A percentile compares a stretch with the other conserved stretches of the same genome.
These are phyloP conservation scores for Pteropus rufus DNA, from an alignment of 2,797 vertebrate genomes.

Conservation along the genomic window DNA sequence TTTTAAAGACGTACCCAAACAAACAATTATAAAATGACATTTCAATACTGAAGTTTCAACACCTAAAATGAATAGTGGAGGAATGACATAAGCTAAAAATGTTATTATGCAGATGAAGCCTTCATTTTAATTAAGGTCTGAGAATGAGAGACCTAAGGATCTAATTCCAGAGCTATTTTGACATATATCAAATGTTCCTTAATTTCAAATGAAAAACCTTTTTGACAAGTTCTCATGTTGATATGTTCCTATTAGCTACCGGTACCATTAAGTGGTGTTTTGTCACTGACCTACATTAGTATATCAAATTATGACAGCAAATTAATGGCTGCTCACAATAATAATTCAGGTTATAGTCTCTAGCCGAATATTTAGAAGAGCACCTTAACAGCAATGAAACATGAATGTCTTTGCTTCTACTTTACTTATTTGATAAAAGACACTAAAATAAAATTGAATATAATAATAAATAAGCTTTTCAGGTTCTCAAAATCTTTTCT, in stretches of 20 bases:
- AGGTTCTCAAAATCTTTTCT: not conserved
- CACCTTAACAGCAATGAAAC: not conserved
- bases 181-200: conserved; percentile 59
- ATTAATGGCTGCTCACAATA: conserved; percentile 35
- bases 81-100: conserved; percentile 40
- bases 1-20: not conserved
- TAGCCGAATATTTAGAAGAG: not conserved
- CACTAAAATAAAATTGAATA: not conserved
- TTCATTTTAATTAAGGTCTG: conserved; percentile 60
- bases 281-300: conserved; percentile 64
- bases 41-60: not conserved
- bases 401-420: not conserved
- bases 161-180: conserved; percentile 62
- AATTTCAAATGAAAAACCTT: conserved; percentile 65
- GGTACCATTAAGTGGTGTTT: conserved; percentile 41
- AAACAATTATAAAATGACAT: not conserved
- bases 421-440: not conserved
- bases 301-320: conserved; percentile 54
- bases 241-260: conserved; percentile 44
- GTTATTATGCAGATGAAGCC: conserved; percentile 43
- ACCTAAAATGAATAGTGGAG: not conserved
- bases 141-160: conserved; percentile 27
- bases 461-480: not conserved
- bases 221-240: conserved; percentile 48
- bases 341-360: not conserved